Conservation (phyloP, 2,888 invertebrate genomes). For the Nesidiocoris tenuis region DNA sequence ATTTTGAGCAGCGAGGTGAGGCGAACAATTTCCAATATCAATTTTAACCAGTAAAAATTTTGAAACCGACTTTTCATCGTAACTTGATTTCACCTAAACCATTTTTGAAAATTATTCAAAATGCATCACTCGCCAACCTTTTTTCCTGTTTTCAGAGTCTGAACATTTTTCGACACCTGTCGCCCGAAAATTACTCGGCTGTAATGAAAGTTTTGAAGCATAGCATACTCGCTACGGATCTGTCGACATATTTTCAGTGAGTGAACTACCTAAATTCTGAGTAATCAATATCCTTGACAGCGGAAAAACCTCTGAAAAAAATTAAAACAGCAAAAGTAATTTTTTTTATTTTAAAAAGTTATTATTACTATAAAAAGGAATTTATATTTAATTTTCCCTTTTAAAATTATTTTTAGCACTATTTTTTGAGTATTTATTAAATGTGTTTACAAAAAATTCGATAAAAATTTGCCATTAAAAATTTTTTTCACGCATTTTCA, state of each 20-base stretch:
- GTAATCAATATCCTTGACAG: too few species aligned
- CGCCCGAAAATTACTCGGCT: constrained; percentile 57
- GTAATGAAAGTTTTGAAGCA: constrained; percentile 59
- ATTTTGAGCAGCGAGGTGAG: constrained; percentile 60
- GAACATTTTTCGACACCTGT: constrained; percentile 58
- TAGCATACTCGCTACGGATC: constrained; percentile 59
- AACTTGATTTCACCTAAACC: not conserved
- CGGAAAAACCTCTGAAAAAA: too few species aligned
- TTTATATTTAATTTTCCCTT: too few species aligned
- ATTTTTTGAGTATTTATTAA: too few species aligned
- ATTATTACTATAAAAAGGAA: too few species aligned
- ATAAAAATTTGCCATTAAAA: too few species aligned
- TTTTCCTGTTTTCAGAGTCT: constrained; percentile 55
- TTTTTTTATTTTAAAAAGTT: too few species aligned
- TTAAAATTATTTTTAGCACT: too few species aligned
- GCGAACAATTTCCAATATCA: not conserved
- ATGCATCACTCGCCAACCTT: not conserved
- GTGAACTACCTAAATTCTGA: too few species aligned
- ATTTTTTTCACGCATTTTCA: too few species aligned
- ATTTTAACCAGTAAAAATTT: not conserved
- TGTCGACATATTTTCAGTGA: constrained; percentile 59
- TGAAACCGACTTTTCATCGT: not conserved
- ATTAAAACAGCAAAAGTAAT: too few species aligned
- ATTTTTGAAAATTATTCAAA: constrained; percentile 26
- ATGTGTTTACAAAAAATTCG: too few species aligned